Evolutionary conservation across 2,113 vertebrate species (phyloP), one percentile per base, ranked within the genome.

Genomic region (Campylomormyrus tamandua): DNA sequence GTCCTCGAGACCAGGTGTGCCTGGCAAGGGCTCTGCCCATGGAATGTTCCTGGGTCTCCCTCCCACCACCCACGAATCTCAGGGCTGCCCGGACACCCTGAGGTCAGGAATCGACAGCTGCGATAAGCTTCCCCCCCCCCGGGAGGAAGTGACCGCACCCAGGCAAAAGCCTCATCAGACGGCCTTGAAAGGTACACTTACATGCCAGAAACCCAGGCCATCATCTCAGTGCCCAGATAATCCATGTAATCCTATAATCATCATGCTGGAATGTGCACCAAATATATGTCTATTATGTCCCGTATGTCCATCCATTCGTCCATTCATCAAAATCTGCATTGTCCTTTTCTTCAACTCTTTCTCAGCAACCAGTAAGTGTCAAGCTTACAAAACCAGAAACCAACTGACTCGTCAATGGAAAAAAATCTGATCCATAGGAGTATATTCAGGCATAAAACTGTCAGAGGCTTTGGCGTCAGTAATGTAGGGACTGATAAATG

Each of bases 91-190:
- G 46, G 48, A 35, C n/a, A 77, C 87, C 45, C 53, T 70, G 87
- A 70, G 92, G 91, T 91, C 92, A 91, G 39, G 58, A 89, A 11
- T 66, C 27, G 83, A 90, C 90, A 87, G 89, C 90, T 91, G 90
- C 74, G 58, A 45, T 39, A 10, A 45, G 49, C 39, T 24, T n/a
- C 5, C 31, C 74, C 83, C n/a, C 27, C 74, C 13, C 77, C 0
- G 2, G 42, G 42, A 87, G 86, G 90, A 91, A 92, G 92, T 92
- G 89, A 90, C 77, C 49, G 74, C 88, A 89, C 77, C 39, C 77
- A 42, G 77, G 39, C 77, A 83, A 83, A 45, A 21, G 15, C 39
- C 35, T 8, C 21, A 46, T 45, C 45, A 84, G 7, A 48, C 6
- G 21, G 42, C 19, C 83, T 45, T 42, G 39, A 46, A 84, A 48